phyloP scores from a whole-genome alignment of 2,113 vertebrate species.

The Tyto alba region DNA sequence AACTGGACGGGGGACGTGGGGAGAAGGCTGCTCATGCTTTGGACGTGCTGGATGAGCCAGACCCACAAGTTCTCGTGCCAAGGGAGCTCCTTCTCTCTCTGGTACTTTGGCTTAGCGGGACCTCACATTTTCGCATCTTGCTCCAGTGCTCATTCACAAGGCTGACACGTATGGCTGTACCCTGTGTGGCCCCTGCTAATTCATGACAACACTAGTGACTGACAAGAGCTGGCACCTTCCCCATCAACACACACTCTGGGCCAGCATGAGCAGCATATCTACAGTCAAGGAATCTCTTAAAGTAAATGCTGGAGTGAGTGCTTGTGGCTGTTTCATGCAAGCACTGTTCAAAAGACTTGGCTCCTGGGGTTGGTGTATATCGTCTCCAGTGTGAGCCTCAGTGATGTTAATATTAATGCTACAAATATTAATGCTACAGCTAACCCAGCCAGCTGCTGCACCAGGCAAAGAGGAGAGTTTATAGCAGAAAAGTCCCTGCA shows the following conservation, averaged over 20 bases:
- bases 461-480: background rate
- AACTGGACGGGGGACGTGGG: rapidly evolving
- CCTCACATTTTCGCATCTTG: background rate
- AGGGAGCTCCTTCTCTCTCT: background rate
- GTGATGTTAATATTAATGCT: slow-evolving; percentile 36
- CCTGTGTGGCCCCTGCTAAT: slow-evolving; percentile 31
- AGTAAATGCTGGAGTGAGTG: background rate
- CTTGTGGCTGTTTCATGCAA: background rate
- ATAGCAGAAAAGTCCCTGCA: background rate
- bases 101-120: background rate
- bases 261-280: slow-evolving; percentile 10
- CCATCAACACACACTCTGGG: slow-evolving; percentile 12
- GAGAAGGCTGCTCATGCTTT: background rate
- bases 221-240: slow-evolving; percentile 56
- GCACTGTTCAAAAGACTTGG: background rate
- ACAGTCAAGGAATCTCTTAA: background rate
- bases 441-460: slow-evolving; percentile 4
- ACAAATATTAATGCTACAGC: background rate
- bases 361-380: background rate
- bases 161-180: slow-evolving; percentile 33
- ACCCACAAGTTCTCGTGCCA: background rate
- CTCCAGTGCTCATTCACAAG: slow-evolving; percentile 44
- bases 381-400: background rate
- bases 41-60: background rate
- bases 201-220: slow-evolving; percentile 45